These are phyloP conservation scores for Drosophila saltans DNA, from an alignment of 1,140 invertebrate species.

Conservation along the genomic window DNA sequence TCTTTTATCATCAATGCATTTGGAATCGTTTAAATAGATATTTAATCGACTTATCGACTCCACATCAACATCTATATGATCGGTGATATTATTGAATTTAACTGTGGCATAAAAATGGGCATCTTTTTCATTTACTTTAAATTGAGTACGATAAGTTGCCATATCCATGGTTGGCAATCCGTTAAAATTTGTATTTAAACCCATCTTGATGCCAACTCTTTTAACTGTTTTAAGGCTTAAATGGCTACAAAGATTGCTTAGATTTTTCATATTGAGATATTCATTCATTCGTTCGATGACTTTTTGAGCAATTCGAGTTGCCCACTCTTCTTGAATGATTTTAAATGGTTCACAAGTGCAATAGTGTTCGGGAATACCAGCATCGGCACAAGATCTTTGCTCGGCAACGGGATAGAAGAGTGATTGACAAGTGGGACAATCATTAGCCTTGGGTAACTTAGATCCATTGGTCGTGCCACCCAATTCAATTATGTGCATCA, in stretches of 20 bases:
- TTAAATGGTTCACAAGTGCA: conserved; percentile 88
- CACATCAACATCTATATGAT: conserved; percentile 52
- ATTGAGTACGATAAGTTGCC: conserved; percentile 52
- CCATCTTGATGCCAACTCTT: conserved; percentile 41
- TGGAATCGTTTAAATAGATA: conserved; percentile 84
- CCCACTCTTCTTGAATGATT: conserved; percentile 67
- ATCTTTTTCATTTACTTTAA: conserved; percentile 78
- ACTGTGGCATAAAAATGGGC: conserved; percentile 86
- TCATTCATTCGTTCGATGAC: conserved; percentile 84
- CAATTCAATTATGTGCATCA: conserved; percentile 83
- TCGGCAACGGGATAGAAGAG: conserved; percentile 87
- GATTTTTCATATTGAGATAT: conserved; percentile 47
- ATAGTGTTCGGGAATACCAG: conserved; percentile 89
- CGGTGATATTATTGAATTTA: conserved; percentile 67
- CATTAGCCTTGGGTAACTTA: conserved; percentile 27
- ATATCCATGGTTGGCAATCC: conserved; percentile 17
- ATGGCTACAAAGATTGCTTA: conserved; percentile 43
- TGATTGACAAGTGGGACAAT: conserved; percentile 87
- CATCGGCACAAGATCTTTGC: conserved; percentile 88
- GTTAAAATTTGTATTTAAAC: conserved; percentile 21
- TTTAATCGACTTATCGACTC: conserved; percentile 86
- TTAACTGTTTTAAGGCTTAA: conserved; percentile 26
- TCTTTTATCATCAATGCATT: conserved; percentile 84
- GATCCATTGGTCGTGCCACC: conserved; percentile 22
- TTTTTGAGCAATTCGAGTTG: conserved; percentile 26